Conservation (phyloP, 2,797 vertebrate species). For the Argya squamiceps region DNA sequence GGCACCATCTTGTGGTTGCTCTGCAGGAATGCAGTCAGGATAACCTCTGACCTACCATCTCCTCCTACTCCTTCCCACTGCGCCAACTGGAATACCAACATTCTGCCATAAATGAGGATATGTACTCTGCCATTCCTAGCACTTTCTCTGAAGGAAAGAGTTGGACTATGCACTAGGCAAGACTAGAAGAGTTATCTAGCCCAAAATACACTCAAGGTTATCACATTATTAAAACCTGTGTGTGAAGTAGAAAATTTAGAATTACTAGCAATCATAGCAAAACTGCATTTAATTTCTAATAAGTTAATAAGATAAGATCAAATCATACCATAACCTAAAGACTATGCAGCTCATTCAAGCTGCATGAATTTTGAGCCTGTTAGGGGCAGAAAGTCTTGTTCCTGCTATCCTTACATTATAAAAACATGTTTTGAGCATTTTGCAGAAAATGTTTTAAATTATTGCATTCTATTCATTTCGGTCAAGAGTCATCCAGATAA, state of each 20-base stretch:
- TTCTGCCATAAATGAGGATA: neutral
- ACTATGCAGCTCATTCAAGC: neutral
- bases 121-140: neutral
- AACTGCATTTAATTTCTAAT: neutral
- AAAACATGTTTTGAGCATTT: neutral
- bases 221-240: neutral
- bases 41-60: neutral
- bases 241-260: neutral
- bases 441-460: neutral
- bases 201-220: neutral
- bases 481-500: neutral
- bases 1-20: conserved; percentile 51
- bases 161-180: neutral
- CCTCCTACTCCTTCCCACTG: neutral
- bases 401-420: neutral
- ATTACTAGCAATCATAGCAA: neutral
- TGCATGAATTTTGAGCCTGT: neutral
- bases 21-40: conserved; percentile 22
- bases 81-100: neutral
- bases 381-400: neutral
- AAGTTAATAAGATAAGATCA: neutral
- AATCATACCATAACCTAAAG: neutral
- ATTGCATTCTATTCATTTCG: neutral
- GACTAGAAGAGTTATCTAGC: neutral
- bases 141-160: neutral